phyloP scores from a whole-genome alignment of 2,113 vertebrate species.

The Neotragus pygmaeus region DNA sequence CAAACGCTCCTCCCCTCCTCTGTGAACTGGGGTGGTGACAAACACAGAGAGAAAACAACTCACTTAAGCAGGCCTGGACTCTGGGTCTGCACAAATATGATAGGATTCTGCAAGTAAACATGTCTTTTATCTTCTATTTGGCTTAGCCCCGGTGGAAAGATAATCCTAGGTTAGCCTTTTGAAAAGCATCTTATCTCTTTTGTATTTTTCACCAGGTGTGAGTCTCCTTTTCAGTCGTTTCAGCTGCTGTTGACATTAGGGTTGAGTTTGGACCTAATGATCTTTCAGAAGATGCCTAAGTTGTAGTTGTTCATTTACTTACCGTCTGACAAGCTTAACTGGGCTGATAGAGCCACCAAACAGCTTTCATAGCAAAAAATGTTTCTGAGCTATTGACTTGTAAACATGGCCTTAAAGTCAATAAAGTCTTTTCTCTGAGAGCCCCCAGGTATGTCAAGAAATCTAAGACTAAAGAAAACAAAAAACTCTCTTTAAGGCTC shows the following conservation, averaged over 20 bases:
- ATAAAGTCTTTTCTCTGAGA: not conserved
- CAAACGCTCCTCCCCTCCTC: not conserved
- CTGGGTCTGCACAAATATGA: not conserved
- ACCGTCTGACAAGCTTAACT: not conserved
- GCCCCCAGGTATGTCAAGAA: not conserved
- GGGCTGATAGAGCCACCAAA: not conserved
- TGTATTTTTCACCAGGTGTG: not conserved
- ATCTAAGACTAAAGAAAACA: not conserved
- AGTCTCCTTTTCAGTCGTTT: not conserved
- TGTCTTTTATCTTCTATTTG: not conserved
- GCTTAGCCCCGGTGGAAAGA: not conserved
- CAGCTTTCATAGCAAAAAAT: slow-evolving; percentile 21
- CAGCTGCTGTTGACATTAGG: not conserved
- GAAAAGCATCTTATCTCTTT: not conserved
- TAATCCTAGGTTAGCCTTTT: not conserved
- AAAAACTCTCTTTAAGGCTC: not conserved
- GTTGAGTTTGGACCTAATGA: not conserved
- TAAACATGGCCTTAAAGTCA: not conserved
- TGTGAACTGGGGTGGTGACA: not conserved
- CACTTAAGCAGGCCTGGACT: not conserved
- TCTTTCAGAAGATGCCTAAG: not conserved
- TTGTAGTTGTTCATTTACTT: not conserved
- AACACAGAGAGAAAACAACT: not conserved
- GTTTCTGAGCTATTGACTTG: not conserved
- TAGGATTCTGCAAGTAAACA: not conserved